Evolutionary conservation across 2,113 vertebrate species (phyloP).

Genomic region (Alethe castanea): DNA sequence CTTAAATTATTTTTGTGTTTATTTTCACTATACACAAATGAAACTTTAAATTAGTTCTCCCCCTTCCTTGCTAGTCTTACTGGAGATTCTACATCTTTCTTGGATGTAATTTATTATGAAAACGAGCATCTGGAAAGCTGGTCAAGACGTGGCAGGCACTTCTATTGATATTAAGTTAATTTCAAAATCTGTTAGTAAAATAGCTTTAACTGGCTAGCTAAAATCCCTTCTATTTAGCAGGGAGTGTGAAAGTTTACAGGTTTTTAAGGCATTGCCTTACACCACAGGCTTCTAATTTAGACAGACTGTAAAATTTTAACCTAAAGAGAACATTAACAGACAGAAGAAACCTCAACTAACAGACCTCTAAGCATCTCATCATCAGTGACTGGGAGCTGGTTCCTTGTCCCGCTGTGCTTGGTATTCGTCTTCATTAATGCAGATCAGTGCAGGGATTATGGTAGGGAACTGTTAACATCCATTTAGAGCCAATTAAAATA

Average conservation of each 20-base stretch:
- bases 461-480: not conserved
- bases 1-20: not conserved
- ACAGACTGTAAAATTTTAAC: not conserved
- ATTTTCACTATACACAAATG: not conserved
- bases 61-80: not conserved
- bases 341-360: not conserved
- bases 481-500: not conserved
- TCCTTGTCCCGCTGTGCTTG: not conserved
- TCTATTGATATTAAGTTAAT: not conserved
- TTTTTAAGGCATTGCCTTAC: not conserved
- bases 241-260: not conserved
- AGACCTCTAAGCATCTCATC: not conserved
- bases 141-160: not conserved
- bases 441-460: not conserved
- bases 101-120: not conserved
- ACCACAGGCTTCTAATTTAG: not conserved
- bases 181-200: not conserved
- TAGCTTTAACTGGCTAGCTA: not conserved
- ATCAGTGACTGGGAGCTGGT: not conserved
- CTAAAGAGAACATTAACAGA: not conserved
- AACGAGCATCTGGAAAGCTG: not conserved
- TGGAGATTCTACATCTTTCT: not conserved
- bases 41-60: not conserved
- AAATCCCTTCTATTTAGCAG: not conserved
- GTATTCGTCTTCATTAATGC: not conserved